Percentiles rank a stretch among this genome's conserved stretches.
These are phyloP conservation scores for Ahaetulla prasina DNA, from an alignment of 2,113 vertebrate species.

Conservation along the genomic window DNA sequence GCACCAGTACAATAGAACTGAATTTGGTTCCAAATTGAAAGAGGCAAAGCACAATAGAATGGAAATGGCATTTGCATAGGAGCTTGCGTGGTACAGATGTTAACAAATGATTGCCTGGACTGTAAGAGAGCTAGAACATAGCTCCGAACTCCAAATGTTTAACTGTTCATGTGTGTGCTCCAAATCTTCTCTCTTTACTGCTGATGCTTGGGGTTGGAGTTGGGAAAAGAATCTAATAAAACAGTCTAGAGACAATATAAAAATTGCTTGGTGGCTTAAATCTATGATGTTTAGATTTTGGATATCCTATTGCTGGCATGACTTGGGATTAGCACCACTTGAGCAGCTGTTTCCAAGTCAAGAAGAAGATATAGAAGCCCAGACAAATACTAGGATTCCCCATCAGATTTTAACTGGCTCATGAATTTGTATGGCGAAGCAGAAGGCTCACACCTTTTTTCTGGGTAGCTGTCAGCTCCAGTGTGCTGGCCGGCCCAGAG, in stretches of 20 bases:
- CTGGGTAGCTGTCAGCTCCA: too few relatives aligned
- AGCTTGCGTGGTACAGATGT: neutral
- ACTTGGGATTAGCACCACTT: neutral
- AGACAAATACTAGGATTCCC: neutral
- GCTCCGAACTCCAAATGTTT: neutral
- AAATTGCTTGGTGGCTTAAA: neutral
- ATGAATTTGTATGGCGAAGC: neutral
- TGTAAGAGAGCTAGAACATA: neutral
- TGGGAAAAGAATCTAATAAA: neutral
- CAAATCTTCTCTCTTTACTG: neutral
- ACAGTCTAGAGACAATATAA: neutral
- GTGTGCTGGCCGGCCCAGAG: too few relatives aligned
- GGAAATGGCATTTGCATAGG: conserved; percentile 6
- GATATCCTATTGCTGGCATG: neutral
- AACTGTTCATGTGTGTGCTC: neutral
- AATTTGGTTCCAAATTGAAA: neutral
- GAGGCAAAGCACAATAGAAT: neutral
- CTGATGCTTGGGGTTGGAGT: neutral
- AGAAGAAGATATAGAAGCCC: neutral
- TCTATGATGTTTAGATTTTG: neutral
- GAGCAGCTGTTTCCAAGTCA: neutral
- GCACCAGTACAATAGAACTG: neutral
- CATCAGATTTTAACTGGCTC: neutral
- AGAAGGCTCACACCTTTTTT: neutral
- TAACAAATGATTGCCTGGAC: neutral